phyloP scores from a whole-genome alignment of 2,888 invertebrate genomes.

The Idaea dimidiata region DNA sequence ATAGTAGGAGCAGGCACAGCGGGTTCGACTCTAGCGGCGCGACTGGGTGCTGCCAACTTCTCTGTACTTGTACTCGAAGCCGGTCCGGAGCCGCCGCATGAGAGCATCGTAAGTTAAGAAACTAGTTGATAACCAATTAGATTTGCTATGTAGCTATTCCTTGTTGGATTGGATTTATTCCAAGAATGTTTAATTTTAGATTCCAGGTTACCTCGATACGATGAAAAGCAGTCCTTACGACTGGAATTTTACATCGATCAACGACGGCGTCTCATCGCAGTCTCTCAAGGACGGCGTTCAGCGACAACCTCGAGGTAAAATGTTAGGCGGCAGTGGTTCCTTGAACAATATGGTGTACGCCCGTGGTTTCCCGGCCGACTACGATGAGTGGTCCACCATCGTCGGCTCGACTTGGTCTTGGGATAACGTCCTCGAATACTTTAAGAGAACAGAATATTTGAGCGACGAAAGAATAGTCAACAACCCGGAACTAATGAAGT shows the following conservation, averaged over 20 bases:
- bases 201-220: constrained; percentile 49
- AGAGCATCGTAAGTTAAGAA: constrained; percentile 51
- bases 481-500: constrained; percentile 45
- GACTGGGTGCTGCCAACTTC: constrained; percentile 41
- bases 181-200: constrained; percentile 34
- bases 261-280: constrained; percentile 53
- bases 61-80: constrained; percentile 65
- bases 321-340: constrained; percentile 66
- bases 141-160: not conserved
- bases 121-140: not conserved
- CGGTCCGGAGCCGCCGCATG: constrained; percentile 58
- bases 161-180: not conserved
- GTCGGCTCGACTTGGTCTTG: constrained; percentile 56
- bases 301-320: constrained; percentile 58
- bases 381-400: constrained; percentile 56
- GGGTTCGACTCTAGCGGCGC: constrained; percentile 57
- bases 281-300: constrained; percentile 47
- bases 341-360: constrained; percentile 68
- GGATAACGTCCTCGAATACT: constrained; percentile 55
- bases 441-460: constrained; percentile 61
- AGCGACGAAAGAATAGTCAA: constrained; percentile 55
- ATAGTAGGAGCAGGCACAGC: constrained; percentile 66
- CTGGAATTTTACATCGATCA: constrained; percentile 63
- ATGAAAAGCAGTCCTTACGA: constrained; percentile 52
- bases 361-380: constrained; percentile 61